A percentile compares a stretch with the other conserved stretches of the same genome.
Evolutionary conservation across 2,797 vertebrate genomes (phyloP).

Genomic region (Hipposideros larvatus): DNA sequence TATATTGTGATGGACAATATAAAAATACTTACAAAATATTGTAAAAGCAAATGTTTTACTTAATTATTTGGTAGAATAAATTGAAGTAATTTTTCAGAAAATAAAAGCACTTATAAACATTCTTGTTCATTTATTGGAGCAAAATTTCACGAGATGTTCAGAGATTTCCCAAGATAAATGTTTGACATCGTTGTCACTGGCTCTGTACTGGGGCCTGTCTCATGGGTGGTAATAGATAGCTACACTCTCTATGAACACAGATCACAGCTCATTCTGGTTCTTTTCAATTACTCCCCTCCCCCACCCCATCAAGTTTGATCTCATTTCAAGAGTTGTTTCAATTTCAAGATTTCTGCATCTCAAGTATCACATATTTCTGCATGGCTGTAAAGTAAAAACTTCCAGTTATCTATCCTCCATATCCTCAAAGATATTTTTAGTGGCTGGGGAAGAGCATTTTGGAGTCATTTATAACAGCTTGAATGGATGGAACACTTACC

Average conservation of each 20-base stretch:
- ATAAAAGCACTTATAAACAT: not conserved
- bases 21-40: slow-evolving; percentile 2
- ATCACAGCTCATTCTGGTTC: not conserved
- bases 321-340: not conserved
- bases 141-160: not conserved
- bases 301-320: not conserved
- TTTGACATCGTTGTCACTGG: not conserved
- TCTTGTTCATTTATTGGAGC: slow-evolving; percentile 43
- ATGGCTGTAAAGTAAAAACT: not conserved
- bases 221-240: not conserved
- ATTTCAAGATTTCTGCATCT: slow-evolving; percentile 21
- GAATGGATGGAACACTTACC: not conserved
- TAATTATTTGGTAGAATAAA: not conserved
- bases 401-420: not conserved
- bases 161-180: not conserved
- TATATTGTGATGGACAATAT: not conserved
- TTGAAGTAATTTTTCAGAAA: slow-evolving; percentile 23
- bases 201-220: not conserved
- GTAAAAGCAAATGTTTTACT: slow-evolving; percentile 51
- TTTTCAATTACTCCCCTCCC: not conserved
- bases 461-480: not conserved
- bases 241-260: not conserved
- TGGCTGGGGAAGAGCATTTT: not conserved
- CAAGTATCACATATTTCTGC: not conserved
- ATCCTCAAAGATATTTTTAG: not conserved